phyloP scores from a whole-genome alignment of 2,113 vertebrate species.

The Platichthys flesus region DNA sequence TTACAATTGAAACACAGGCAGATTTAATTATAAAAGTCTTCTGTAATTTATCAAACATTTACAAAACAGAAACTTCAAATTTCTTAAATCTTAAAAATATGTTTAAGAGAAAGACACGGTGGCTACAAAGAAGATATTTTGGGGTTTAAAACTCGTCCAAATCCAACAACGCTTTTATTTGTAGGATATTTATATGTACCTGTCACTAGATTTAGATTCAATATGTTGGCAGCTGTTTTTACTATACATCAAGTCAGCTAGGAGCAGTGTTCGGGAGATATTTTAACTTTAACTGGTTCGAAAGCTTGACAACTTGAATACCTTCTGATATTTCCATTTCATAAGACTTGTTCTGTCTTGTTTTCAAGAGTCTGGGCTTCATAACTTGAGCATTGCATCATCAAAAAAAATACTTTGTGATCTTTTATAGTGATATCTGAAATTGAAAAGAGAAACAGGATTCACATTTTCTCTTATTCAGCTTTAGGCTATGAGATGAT shows the following conservation, averaged over 20 bases:
- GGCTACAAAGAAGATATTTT: too few relatives aligned
- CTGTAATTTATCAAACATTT: too few relatives aligned
- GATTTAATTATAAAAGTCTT: too few relatives aligned
- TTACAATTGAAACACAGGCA: too few relatives aligned
- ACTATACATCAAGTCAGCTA: too few relatives aligned
- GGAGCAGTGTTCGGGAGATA: too few relatives aligned
- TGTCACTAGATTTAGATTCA: background rate
- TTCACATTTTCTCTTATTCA: conserved; percentile 25
- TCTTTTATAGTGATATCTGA: conserved; percentile 10
- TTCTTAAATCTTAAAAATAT: too few relatives aligned
- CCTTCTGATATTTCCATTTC: background rate
- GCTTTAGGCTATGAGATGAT: conserved; percentile 46
- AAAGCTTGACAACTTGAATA: background rate
- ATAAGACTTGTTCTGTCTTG: conserved; percentile 62
- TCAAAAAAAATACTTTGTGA: background rate
- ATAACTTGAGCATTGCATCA: conserved; percentile 45
- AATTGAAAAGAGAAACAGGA: background rate
- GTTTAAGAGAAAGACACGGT: too few relatives aligned
- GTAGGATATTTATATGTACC: background rate
- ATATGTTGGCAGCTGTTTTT: background rate
- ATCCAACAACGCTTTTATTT: background rate
- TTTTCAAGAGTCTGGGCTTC: conserved; percentile 34
- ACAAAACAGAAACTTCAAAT: too few relatives aligned
- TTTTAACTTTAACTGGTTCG: too few relatives aligned
- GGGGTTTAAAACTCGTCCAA: background rate